These are phyloP conservation scores for Mallotus villosus DNA, from an alignment of 2,797 vertebrate genomes.

Conservation along the genomic window DNA sequence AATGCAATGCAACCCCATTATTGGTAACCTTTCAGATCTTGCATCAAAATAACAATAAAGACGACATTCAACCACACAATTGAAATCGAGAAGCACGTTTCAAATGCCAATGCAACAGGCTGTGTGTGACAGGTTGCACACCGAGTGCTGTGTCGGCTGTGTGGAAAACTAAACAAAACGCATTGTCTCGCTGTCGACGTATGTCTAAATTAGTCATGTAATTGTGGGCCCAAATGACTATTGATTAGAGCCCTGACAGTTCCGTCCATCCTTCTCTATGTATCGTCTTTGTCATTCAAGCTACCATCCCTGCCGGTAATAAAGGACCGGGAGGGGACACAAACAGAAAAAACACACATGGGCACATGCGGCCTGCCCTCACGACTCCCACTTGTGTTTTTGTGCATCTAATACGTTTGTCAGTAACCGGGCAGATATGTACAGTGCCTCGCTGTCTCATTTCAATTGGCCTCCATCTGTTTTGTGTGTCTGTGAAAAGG, in stretches of 20 bases:
- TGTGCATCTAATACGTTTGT: slow-evolving; percentile 58
- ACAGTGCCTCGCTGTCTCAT: slow-evolving; percentile 58
- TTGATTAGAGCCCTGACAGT: slow-evolving; percentile 51
- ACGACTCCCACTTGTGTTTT: slow-evolving; percentile 50
- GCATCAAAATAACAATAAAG: background rate
- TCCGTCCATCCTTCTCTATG: slow-evolving; percentile 52
- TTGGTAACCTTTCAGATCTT: background rate
- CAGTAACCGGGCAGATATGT: slow-evolving; percentile 57
- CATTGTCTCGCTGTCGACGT: slow-evolving; percentile 50
- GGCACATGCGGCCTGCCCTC: slow-evolving; percentile 1
- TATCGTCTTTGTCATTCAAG: slow-evolving; percentile 61
- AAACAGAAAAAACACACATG: slow-evolving; percentile 31
- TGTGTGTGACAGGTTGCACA: slow-evolving; percentile 13
- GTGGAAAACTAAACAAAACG: slow-evolving; percentile 40
- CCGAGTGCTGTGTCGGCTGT: slow-evolving; percentile 12
- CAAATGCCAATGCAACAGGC: slow-evolving; percentile 2
- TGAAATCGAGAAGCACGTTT: background rate
- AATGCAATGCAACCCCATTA: background rate
- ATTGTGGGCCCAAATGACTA: slow-evolving; percentile 56
- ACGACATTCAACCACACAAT: background rate
- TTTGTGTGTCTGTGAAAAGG: slow-evolving; percentile 67
- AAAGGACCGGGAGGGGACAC: slow-evolving; percentile 24
- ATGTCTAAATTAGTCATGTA: slow-evolving; percentile 54
- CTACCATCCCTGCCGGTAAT: slow-evolving; percentile 46
- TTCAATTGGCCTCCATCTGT: slow-evolving; percentile 66